Evolutionary conservation across 2,888 invertebrate species (phyloP).

Genomic region (Hofmannophila pseudospretella): DNA sequence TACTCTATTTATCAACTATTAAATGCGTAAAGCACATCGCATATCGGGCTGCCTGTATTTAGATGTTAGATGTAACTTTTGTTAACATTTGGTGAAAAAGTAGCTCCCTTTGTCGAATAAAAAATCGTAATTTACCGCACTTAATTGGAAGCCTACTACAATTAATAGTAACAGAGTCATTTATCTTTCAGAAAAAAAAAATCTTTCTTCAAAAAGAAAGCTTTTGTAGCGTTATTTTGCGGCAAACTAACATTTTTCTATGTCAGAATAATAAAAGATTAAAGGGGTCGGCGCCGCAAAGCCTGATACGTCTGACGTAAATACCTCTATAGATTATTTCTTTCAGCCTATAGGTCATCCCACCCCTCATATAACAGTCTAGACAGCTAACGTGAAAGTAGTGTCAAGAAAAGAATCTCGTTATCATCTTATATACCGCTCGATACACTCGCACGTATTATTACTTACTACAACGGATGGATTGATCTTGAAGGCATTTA

Average conservation of each 20-base stretch:
- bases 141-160: conserved; percentile 1
- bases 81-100: no score
- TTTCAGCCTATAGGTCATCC: conserved; percentile 16
- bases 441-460: no score
- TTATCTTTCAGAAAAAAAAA: conserved; percentile 3
- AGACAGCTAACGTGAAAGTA: conserved; percentile 32
- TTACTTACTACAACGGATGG: no score
- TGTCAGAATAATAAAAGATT: conserved; percentile 19
- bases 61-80: no score
- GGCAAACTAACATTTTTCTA: conserved; percentile 13
- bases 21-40: no score
- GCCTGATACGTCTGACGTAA: conserved; percentile 29
- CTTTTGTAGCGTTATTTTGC: conserved; percentile 16
- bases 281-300: conserved; percentile 34
- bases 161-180: conserved; percentile 5
- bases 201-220: conserved; percentile 18
- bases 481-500: no score
- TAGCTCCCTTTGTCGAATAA: no score
- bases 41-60: no score
- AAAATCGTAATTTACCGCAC: not conserved
- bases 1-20: no score
- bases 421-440: no score
- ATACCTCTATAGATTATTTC: conserved; percentile 38
- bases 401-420: not conserved
- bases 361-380: conserved; percentile 20